Conservation (phyloP, 2,888 invertebrate species). For the Synanthedon formicaeformis region DNA sequence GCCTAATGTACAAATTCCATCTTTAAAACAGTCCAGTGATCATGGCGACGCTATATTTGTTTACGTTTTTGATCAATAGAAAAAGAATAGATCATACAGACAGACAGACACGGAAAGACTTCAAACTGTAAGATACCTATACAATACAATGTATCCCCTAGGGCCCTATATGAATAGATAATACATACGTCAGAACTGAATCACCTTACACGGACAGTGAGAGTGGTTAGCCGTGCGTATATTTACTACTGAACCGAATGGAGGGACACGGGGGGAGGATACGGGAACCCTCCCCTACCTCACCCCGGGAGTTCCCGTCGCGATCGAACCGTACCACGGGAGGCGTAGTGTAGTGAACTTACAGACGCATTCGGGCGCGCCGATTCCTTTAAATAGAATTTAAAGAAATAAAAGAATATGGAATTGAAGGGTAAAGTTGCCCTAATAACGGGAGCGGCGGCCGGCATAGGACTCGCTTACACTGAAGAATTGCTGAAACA, state of each 20-base stretch:
- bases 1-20: too few species aligned
- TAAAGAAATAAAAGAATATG: constrained; percentile 50
- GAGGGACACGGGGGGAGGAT: constrained; percentile 23
- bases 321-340: constrained; percentile 51
- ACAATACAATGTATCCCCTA: too few species aligned
- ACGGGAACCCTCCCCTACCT: constrained; percentile 20
- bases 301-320: constrained; percentile 23
- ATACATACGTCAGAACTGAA: constrained; percentile 21
- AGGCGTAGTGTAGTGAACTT: constrained; percentile 29
- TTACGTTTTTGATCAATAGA: too few species aligned
- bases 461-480: constrained; percentile 79
- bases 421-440: constrained; percentile 81
- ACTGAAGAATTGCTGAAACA: constrained; percentile 78
- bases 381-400: constrained; percentile 20
- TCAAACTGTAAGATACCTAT: too few species aligned
- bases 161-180: not conserved
- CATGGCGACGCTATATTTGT: too few species aligned
- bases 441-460: constrained; percentile 79
- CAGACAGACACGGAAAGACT: too few species aligned
- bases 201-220: constrained; percentile 40
- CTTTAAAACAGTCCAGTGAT: too few species aligned
- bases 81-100: too few species aligned
- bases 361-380: constrained; percentile 40
- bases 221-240: constrained; percentile 53
- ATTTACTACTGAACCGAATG: constrained; percentile 43